A percentile compares a stretch with the other conserved stretches of the same genome.
Evolutionary conservation across 2,797 vertebrate genomes (phyloP).

Genomic region (Catharus ustulatus): DNA sequence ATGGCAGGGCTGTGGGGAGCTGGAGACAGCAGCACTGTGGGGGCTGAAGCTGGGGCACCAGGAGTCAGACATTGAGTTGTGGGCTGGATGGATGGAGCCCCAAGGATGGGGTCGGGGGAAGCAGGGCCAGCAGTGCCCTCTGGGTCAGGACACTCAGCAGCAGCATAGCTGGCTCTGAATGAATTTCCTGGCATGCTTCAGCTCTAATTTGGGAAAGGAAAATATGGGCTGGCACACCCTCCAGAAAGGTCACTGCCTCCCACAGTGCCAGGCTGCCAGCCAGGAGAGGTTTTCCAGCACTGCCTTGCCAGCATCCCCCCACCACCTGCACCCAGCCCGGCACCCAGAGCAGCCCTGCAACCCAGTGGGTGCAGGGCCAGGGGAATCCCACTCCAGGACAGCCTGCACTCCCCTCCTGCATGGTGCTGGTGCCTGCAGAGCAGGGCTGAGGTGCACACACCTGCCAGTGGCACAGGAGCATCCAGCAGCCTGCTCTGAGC

Average conservation of each 20-base stretch:
- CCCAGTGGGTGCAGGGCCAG: not conserved
- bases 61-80: accelerated
- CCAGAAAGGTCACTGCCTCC: not conserved
- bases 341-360: accelerated
- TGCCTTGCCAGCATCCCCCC: not conserved
- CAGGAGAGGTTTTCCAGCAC: not conserved
- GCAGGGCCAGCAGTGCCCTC: not conserved
- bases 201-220: slow-evolving; percentile 25
- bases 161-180: not conserved
- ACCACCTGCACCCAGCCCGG: accelerated
- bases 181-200: slow-evolving; percentile 3
- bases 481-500: not conserved
- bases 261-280: not conserved
- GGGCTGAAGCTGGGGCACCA: accelerated
- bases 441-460: accelerated
- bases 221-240: not conserved
- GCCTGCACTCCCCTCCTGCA: accelerated
- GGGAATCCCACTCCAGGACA: not conserved
- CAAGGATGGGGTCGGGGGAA: accelerated
- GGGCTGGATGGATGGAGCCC: not conserved
- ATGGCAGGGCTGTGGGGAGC: accelerated
- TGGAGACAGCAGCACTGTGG: not conserved
- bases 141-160: not conserved
- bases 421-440: accelerated
- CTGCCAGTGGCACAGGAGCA: accelerated